Base-by-base conservation (phyloP, 2,797 vertebrate species). In the Cygnus olor region DNA sequence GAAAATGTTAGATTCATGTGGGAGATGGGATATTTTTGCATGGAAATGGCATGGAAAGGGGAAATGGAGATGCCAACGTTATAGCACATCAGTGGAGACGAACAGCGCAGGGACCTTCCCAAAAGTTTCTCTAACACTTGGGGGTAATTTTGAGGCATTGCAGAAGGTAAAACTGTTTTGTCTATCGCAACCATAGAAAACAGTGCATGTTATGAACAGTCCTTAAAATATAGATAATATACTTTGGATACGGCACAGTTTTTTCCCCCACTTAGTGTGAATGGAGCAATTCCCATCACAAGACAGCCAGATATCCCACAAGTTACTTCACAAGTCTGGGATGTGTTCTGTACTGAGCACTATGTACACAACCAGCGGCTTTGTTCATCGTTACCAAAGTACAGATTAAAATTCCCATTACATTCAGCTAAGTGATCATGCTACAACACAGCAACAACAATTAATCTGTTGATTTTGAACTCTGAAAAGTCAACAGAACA, bases 221-320 rank as follows among this genome's bases (percentile, higher is more conserved):
- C 45, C 19, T 1, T 28, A 4, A 47, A 27, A n/a, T 0, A 25
- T 3, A 36, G 51, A 10, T 0, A 14, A 65, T 2, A 16, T 3
- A 1, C 15, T 4, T 27, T 4, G 40, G 64, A 34, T 27, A 58
- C 14, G 28, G 42, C 74, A 19, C 34, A 38, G 21, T 3, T 34
- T 22, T 7, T 13, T 8, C 6, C 34, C 38, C 21, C 28, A 1
- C 8, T 20, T 0, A 2, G 16, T 10, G 70, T 53, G 42, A 27
- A 0, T 4, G 21, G 4, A 40, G 30, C 49, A 34, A 34, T 6
- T 30, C 68, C 71, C 4, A 0, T 0, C 2, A 60, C 0, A 0
- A 0, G 12, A 17, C 30, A 40, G 63, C 9, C 85, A 68, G 70
- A 4, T 4, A 14, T 3, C 15, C 85, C 11, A 5, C 1, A 28